Evolutionary conservation across 2,113 vertebrate genomes (phyloP).

Genomic region (Sinosuthora webbiana): DNA sequence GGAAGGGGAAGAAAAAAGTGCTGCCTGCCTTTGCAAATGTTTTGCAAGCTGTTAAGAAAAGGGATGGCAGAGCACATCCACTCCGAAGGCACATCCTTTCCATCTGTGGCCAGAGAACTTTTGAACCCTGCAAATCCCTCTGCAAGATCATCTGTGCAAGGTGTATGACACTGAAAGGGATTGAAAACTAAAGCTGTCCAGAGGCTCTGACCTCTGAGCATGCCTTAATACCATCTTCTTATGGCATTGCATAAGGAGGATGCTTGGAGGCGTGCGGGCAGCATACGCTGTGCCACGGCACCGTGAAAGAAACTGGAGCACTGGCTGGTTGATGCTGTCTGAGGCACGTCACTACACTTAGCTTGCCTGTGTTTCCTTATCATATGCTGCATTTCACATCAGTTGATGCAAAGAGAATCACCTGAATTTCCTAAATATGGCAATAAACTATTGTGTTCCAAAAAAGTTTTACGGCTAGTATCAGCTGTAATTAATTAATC

Average conservation of each 20-base stretch:
- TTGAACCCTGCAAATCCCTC: conserved; percentile 25
- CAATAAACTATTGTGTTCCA: not conserved
- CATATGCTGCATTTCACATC: not conserved
- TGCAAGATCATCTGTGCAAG: not conserved
- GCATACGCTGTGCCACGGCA: not conserved
- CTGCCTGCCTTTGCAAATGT: not conserved
- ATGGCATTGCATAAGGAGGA: conserved; percentile 28
- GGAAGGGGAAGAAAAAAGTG: not conserved
- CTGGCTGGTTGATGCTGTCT: not conserved
- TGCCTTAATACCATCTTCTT: conserved; percentile 48
- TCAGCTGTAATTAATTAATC: not conserved
- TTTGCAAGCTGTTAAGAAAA: conserved; percentile 11
- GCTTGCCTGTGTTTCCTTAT: not conserved
- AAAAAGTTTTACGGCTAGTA: not conserved
- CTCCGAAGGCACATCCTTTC: not conserved
- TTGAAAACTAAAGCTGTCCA: conserved; percentile 54
- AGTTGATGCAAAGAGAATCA: not conserved
- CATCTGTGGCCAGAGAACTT: conserved; percentile 31
- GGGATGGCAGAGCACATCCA: not conserved
- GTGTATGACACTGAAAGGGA: not conserved
- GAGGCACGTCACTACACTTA: not conserved
- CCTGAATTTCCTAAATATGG: not conserved
- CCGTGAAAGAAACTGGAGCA: not conserved
- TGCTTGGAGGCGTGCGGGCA: rapidly evolving
- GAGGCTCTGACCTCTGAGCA: conserved; percentile 22